A percentile compares a stretch with the other conserved stretches of the same genome.
Conservation (phyloP, 2,888 invertebrate genomes). For the Ormyrus labotus region DNA sequence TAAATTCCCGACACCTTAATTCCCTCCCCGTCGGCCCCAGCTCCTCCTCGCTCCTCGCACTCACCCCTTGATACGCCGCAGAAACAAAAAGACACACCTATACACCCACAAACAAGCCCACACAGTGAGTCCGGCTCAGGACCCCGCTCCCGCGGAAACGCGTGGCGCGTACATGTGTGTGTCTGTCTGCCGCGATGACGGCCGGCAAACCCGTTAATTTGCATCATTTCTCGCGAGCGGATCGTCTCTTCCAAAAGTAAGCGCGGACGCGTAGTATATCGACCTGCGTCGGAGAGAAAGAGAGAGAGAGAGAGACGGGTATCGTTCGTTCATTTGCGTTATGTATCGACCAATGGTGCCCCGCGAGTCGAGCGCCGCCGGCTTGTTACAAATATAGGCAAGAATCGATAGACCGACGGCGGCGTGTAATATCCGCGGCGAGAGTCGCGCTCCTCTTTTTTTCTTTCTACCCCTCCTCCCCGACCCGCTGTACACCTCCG, state of each 20-base stretch:
- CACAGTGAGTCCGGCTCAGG: constrained; percentile 44
- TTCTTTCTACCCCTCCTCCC: too few relatives aligned
- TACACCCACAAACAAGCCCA: constrained; percentile 23
- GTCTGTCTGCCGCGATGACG: constrained; percentile 4
- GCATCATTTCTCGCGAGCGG: neutral
- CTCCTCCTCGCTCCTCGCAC: too few relatives aligned
- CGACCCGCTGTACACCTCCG: neutral
- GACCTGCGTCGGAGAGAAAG: neutral
- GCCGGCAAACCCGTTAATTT: too few relatives aligned
- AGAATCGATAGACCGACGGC: constrained; percentile 44
- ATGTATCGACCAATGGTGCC: constrained; percentile 31
- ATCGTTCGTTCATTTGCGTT: neutral
- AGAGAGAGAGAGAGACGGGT: neutral
- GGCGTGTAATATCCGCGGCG: constrained; percentile 34
- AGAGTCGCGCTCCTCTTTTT: constrained; percentile 16
- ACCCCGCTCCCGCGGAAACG: constrained; percentile 51
- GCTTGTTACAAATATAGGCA: constrained; percentile 49
- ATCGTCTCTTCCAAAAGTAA: neutral
- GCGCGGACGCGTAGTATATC: too few relatives aligned
- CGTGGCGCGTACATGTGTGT: constrained; percentile 45
- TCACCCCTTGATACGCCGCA: neutral
- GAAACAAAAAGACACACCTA: neutral
- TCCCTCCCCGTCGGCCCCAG: neutral
- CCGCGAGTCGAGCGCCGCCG: neutral
- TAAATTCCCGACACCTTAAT: neutral